Evolutionary conservation across 2,888 invertebrate species (phyloP).

Genomic region (Stegophylla sp.): DNA sequence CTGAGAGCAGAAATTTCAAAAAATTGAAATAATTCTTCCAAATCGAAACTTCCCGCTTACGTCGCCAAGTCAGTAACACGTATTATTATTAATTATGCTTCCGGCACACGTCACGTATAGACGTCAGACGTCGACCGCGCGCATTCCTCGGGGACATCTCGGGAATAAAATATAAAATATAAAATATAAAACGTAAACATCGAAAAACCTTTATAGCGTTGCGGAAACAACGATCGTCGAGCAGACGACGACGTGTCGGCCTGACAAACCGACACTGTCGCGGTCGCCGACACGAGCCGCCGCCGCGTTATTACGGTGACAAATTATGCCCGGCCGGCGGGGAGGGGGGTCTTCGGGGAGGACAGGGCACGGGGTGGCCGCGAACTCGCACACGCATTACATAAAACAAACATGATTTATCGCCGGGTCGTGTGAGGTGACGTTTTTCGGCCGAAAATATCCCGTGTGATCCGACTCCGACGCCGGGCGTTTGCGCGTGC

Average conservation of each 20-base stretch:
- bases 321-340: neutral
- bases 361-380: neutral
- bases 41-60: too few relatives aligned
- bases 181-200: too few relatives aligned
- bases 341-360: neutral
- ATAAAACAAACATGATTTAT: constrained; percentile 52
- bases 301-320: neutral
- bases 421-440: constrained; percentile 42
- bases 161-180: too few relatives aligned
- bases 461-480: constrained; percentile 42
- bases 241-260: neutral
- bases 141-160: too few relatives aligned
- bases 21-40: too few relatives aligned
- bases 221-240: neutral
- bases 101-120: too few relatives aligned
- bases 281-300: neutral
- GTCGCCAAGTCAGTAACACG: too few relatives aligned
- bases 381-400: neutral
- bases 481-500: neutral
- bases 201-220: too few relatives aligned
- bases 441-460: constrained; percentile 40
- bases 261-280: neutral
- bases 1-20: too few relatives aligned
- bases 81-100: too few relatives aligned
- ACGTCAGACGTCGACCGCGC: too few relatives aligned